Percentiles rank a stretch among this genome's conserved stretches.
Evolutionary conservation across 2,113 vertebrate genomes (phyloP).

Genomic region (Amia ocellicauda): DNA sequence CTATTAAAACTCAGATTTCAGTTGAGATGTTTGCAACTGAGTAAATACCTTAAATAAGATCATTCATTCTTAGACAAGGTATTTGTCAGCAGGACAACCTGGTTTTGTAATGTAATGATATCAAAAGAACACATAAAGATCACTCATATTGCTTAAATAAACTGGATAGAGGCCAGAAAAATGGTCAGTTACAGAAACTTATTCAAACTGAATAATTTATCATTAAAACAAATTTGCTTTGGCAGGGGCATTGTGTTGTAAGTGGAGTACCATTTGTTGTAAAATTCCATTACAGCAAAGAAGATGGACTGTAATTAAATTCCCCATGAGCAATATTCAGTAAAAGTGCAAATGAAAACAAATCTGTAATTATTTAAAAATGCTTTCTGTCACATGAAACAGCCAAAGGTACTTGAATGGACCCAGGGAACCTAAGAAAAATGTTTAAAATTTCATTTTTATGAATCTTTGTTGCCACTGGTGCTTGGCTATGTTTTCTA

Average conservation of each 20-base stretch:
- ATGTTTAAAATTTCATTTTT: constrained; percentile 2
- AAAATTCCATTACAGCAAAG: background rate
- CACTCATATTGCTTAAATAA: no score
- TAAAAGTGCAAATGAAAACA: background rate
- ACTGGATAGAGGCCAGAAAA: background rate
- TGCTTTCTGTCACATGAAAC: no score
- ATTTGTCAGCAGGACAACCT: no score
- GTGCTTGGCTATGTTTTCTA: background rate
- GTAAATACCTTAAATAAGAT: no score
- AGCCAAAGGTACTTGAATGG: no score
- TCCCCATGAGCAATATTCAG: background rate
- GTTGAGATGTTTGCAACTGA: no score
- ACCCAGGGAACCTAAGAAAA: background rate
- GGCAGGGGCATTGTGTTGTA: background rate
- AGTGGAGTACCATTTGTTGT: background rate
- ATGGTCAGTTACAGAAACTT: background rate
- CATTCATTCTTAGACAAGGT: no score
- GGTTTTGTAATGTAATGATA: no score
- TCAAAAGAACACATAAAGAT: no score
- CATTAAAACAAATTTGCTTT: background rate
- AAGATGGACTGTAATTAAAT: constrained; percentile 3
- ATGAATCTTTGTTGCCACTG: background rate
- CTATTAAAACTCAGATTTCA: no score
- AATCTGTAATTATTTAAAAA: background rate
- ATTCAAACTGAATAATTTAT: background rate